A percentile compares a stretch with the other conserved stretches of the same genome.
Evolutionary conservation across 2,888 invertebrate species (phyloP).

Genomic region (Hypselothyrea guttata): DNA sequence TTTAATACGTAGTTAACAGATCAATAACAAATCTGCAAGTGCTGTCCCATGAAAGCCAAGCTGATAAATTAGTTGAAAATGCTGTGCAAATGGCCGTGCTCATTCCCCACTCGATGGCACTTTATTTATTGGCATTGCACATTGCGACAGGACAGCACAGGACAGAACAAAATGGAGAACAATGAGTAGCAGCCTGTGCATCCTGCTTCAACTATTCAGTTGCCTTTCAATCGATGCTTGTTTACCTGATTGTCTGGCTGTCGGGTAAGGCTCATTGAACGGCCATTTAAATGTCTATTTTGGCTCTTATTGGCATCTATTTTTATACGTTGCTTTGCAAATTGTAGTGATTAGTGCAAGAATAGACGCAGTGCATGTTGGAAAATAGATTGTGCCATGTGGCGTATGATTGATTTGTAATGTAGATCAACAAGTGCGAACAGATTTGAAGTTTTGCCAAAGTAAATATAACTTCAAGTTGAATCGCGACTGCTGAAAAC

Average conservation of each 20-base stretch:
- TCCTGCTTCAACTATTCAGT: neutral
- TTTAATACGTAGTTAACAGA: too few relatives aligned
- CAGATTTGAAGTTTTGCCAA: too few relatives aligned
- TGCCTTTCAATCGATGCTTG: constrained; percentile 29
- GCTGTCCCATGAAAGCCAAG: constrained; percentile 23
- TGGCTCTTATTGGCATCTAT: constrained; percentile 54
- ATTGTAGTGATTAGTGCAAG: constrained; percentile 54
- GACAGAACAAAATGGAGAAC: neutral
- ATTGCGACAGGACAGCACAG: too few relatives aligned
- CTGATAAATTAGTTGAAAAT: constrained; percentile 72
- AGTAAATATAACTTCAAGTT: too few relatives aligned
- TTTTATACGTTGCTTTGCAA: constrained; percentile 10
- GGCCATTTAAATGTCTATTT: constrained; percentile 65
- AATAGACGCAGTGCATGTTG: constrained; percentile 14
- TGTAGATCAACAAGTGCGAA: constrained; percentile 17
- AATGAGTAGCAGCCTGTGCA: too few relatives aligned
- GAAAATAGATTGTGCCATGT: constrained; percentile 26
- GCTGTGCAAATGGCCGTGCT: constrained; percentile 48
- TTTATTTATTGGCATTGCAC: constrained; percentile 58
- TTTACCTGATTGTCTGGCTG: constrained; percentile 18
- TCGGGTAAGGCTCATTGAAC: constrained; percentile 30
- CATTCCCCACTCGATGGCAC: constrained; percentile 15
- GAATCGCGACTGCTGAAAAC: constrained; percentile 22
- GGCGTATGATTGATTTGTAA: constrained; percentile 53
- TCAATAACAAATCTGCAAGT: too few relatives aligned